Evolutionary conservation across 1,140 invertebrate species (phyloP).

Genomic region (Armadillidium nasatum): DNA sequence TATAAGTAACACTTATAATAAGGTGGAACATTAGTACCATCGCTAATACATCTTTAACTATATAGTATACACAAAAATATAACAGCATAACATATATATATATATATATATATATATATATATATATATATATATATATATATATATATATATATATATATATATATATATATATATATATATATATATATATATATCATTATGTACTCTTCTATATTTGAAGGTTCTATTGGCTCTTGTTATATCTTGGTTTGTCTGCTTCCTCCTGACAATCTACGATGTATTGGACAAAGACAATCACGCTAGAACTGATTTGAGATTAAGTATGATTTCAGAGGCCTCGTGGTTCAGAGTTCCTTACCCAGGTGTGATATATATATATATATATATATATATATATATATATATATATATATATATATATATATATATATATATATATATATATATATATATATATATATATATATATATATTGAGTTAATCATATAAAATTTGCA

Average conservation of each 20-base stretch:
- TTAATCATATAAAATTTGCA: neutral
- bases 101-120: too few species aligned
- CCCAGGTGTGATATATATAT: conserved; percentile 25
- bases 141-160: too few species aligned
- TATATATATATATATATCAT: too few species aligned
- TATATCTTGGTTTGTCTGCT: conserved; percentile 73
- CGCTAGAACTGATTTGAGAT: conserved; percentile 70
- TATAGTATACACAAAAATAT: too few species aligned
- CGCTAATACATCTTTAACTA: too few species aligned
- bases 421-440: conserved; percentile 1
- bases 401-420: neutral
- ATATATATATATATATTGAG: neutral
- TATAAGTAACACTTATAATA: too few species aligned
- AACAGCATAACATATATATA: too few species aligned
- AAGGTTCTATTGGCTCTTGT: conserved; percentile 74
- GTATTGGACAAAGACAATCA: conserved; percentile 63
- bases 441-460: neutral
- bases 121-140: too few species aligned
- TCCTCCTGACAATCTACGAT: conserved; percentile 64
- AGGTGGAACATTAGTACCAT: too few species aligned
- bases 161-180: too few species aligned
- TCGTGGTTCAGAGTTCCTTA: conserved; percentile 40
- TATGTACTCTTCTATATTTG: too few species aligned
- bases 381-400: conserved; percentile 1
- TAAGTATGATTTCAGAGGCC: conserved; percentile 48